Base-by-base conservation (phyloP, 2,113 vertebrate species). In the Halichoeres trimaculatus region DNA sequence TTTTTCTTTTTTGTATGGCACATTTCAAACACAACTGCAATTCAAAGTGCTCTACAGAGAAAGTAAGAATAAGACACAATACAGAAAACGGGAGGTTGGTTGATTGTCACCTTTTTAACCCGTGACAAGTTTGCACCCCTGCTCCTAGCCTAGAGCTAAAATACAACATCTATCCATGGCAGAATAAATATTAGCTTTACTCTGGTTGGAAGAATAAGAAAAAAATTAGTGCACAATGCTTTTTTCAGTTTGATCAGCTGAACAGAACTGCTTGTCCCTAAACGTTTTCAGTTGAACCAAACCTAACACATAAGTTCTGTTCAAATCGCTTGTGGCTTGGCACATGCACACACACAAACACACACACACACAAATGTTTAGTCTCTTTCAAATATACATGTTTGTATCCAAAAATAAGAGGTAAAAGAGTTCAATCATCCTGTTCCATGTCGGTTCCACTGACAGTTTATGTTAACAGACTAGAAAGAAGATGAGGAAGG, bases 371-470 rank as follows among this genome's bases (percentile, higher is more conserved):
- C 26, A 69, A 50, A 85, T 43, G 41, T 43, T 43, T 43, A 43
- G 41, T 43, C 41, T 85, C n/a, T 19, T 72, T 22, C 40, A 70
- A 72, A 71, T 69, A 53, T 78, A 64, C 14, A 63, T 64, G 68
- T 83, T 72, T 77, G 12, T 76, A 57, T 69, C 8, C 56, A 19
- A 17, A 76, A 82, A 19, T 36, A 40, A 68, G 62, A 70, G 52
- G 81, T 85, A 87, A 89, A 84, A 83, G 80, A 47, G 68, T 81
- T 79, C 76, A 85, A 88, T 87, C 70, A 87, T 58, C 53, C 60
- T 61, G 71, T 76, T 85, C 76, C 70, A 45, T 19, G 43, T 14
- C 7, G 17, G 43, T 45, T 14, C 17, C 43, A 74, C 75, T 80
- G 80, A 88, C 75, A 81, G 83, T 73, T 90, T 83, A 73, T 34